Percentiles rank a stretch among this genome's conserved stretches.
These are phyloP conservation scores for Melinaea menophilus DNA, from an alignment of 2,888 invertebrate genomes.

Conservation along the genomic window DNA sequence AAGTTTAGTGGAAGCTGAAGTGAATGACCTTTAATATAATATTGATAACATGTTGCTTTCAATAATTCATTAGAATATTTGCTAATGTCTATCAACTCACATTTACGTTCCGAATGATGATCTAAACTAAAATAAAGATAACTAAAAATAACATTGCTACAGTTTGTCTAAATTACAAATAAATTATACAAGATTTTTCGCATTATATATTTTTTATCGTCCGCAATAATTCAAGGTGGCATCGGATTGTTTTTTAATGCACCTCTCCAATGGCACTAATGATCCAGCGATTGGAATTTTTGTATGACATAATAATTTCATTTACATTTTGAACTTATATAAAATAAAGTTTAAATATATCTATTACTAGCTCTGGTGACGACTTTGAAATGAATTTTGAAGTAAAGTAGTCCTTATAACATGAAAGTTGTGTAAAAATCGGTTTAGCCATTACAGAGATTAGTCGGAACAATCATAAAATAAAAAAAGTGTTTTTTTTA, in stretches of 20 bases:
- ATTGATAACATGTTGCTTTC: no score
- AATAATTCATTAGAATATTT: no score
- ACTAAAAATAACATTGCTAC: slow-evolving; percentile 1
- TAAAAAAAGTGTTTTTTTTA: no score
- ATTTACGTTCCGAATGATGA: no score
- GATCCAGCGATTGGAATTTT: slow-evolving; percentile 4
- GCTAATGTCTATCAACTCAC: no score
- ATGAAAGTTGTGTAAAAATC: no score
- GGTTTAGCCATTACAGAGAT: no score
- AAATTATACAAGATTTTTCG: slow-evolving; percentile 2
- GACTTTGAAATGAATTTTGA: not conserved
- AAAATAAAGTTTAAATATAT: no score
- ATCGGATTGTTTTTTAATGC: slow-evolving; percentile 14
- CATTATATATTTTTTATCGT: slow-evolving; percentile 6
- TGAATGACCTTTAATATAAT: not conserved
- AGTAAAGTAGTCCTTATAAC: not conserved
- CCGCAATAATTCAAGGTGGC: slow-evolving; percentile 10
- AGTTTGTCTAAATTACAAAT: not conserved
- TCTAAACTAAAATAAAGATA: no score
- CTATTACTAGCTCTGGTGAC: no score
- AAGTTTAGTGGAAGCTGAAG: not conserved
- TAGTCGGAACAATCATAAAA: no score
- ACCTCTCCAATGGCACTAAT: slow-evolving; percentile 18
- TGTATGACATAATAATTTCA: not conserved
- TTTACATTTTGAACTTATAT: not conserved